Conservation (phyloP, 2,888 invertebrate species). For the Eilema caniola region DNA sequence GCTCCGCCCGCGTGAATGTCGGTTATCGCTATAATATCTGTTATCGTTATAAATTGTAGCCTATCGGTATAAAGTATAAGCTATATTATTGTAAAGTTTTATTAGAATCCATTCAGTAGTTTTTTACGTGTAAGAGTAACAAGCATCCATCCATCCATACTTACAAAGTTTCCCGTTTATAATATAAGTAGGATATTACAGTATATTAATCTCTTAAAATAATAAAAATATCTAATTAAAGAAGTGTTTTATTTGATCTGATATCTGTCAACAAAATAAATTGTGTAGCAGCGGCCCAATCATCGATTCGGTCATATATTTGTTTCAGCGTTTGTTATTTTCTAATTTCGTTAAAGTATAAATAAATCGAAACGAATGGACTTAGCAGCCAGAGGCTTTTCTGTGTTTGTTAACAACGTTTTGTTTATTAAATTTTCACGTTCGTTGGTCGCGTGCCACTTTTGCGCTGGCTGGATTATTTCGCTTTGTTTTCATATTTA, state of each 20-base stretch:
- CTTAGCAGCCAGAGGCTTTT: neutral
- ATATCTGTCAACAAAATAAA: neutral
- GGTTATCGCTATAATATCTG: too few relatives aligned
- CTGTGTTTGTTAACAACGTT: conserved; percentile 55
- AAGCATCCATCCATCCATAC: too few relatives aligned
- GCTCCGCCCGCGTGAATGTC: too few relatives aligned
- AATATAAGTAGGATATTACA: too few relatives aligned
- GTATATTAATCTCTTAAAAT: conserved; percentile 4
- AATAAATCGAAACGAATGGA: conserved; percentile 14
- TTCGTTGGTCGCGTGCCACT: conserved; percentile 50
- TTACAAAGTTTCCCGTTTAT: too few relatives aligned
- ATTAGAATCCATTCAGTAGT: too few relatives aligned
- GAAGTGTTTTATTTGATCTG: neutral
- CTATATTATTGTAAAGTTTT: too few relatives aligned
- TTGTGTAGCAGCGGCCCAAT: neutral
- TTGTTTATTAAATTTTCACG: conserved; percentile 65
- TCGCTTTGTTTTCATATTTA: conserved; percentile 40
- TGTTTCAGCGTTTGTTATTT: conserved; percentile 25
- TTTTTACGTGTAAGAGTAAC: too few relatives aligned
- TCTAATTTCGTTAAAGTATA: conserved; percentile 38
- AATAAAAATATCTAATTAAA: conserved; percentile 4
- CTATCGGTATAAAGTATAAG: too few relatives aligned
- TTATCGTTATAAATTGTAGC: too few relatives aligned
- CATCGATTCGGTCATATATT: conserved; percentile 18
- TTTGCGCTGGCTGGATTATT: conserved; percentile 47